Percentiles rank a stretch among this genome's conserved stretches.
Conservation (phyloP, 2,888 invertebrate species). For the Neoaliturus tenellus region DNA sequence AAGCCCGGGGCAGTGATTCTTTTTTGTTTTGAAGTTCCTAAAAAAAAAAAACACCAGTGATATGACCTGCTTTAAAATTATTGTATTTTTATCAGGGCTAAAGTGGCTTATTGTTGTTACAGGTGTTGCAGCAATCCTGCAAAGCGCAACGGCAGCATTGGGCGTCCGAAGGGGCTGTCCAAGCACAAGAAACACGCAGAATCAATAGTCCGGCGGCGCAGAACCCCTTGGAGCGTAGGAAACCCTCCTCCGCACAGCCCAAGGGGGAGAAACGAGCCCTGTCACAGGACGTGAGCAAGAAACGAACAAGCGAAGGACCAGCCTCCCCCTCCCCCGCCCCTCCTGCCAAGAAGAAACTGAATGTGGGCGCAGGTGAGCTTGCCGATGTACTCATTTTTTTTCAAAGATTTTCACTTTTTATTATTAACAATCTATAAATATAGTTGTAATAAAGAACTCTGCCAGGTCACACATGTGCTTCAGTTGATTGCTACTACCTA, state of each 20-base stretch:
- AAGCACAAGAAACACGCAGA: neutral
- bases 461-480: too few species aligned
- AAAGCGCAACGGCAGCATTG: constrained; percentile 80
- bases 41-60: too few species aligned
- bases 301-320: constrained; percentile 50
- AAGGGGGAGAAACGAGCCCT: constrained; percentile 36
- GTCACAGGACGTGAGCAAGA: constrained; percentile 49
- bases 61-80: too few species aligned
- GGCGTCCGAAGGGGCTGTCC: constrained; percentile 67
- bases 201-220: constrained; percentile 47
- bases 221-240: constrained; percentile 45
- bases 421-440: too few species aligned
- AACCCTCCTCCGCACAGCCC: constrained; percentile 37
- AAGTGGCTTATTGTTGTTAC: neutral
- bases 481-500: too few species aligned
- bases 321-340: constrained; percentile 10
- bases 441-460: too few species aligned
- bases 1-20: too few species aligned
- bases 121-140: constrained; percentile 75
- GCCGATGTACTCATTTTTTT: too few species aligned
- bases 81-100: too few species aligned
- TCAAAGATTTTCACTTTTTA: too few species aligned
- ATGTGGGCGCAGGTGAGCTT: constrained; percentile 18
- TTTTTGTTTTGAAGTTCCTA: too few species aligned
- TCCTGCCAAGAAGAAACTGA: constrained; percentile 49